phyloP scores from a whole-genome alignment of 2,113 vertebrate genomes.

The Eonycteris spelaea region DNA sequence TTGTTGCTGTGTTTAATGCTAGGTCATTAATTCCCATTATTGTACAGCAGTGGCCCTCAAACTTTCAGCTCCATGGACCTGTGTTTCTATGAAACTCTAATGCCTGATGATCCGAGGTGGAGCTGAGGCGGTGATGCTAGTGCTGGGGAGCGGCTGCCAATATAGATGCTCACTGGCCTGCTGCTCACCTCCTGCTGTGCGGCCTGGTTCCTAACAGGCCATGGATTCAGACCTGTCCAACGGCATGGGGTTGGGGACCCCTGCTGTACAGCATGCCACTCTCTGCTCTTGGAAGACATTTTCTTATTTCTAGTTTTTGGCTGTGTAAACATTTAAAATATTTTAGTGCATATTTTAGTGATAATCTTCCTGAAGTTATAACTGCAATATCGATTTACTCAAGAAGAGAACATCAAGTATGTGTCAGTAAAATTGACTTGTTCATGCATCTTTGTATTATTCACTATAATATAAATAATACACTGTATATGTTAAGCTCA shows the following conservation, averaged over 20 bases:
- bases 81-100: too few species aligned
- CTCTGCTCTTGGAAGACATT: not conserved
- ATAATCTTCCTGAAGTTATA: not conserved
- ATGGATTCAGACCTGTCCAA: too few species aligned
- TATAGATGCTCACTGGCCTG: too few species aligned
- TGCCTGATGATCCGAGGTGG: too few species aligned
- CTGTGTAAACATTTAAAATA: not conserved
- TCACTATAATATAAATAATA: not conserved
- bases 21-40: not conserved
- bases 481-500: not conserved
- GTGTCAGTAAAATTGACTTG: not conserved
- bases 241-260: too few species aligned
- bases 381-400: not conserved
- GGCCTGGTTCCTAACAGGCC: too few species aligned
- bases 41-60: too few species aligned
- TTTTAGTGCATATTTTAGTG: not conserved
- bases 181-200: too few species aligned
- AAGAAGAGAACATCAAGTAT: not conserved
- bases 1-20: not conserved
- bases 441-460: not conserved
- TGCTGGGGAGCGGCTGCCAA: too few species aligned
- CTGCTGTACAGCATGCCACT: not conserved
- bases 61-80: too few species aligned
- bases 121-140: too few species aligned
- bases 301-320: not conserved